Evolutionary conservation across 92 coral and sea anemone species (phyloP).

Genomic region (Zoanthus sociatus): DNA sequence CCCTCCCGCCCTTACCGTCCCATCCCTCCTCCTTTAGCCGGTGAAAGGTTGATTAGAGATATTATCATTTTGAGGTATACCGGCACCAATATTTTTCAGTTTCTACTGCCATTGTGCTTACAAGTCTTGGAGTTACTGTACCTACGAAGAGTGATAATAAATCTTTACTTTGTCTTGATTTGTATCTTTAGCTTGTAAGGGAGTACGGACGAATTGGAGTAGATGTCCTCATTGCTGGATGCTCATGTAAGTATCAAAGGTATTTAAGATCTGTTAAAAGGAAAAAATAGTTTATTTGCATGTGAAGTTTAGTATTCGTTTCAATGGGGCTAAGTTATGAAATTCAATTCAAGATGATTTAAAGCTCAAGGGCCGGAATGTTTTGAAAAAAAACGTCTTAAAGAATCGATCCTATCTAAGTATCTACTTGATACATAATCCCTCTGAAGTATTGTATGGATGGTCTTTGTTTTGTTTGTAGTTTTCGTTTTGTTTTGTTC

Average conservation of each 20-base stretch:
- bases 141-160: neutral
- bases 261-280: neutral
- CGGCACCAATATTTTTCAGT: neutral
- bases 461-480: no score
- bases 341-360: no score
- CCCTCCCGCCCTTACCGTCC: no score
- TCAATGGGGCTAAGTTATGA: no score
- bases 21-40: no score
- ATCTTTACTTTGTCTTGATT: neutral
- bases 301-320: no score
- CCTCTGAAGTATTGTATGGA: no score
- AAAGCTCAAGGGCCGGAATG: no score
- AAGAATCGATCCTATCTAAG: no score
- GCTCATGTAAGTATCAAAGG: conserved; percentile 74
- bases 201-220: conserved; percentile 73
- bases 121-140: neutral
- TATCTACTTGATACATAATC: no score
- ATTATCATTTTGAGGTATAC: neutral
- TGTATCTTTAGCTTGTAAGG: conserved; percentile 58
- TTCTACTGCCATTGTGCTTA: neutral
- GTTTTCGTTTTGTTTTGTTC: no score
- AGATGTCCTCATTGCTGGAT: conserved; percentile 71
- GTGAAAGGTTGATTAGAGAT: neutral
- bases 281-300: neutral
- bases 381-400: no score